Evolutionary conservation across 1,140 invertebrate species (phyloP).

Genomic region (Geopemphigus sp.): DNA sequence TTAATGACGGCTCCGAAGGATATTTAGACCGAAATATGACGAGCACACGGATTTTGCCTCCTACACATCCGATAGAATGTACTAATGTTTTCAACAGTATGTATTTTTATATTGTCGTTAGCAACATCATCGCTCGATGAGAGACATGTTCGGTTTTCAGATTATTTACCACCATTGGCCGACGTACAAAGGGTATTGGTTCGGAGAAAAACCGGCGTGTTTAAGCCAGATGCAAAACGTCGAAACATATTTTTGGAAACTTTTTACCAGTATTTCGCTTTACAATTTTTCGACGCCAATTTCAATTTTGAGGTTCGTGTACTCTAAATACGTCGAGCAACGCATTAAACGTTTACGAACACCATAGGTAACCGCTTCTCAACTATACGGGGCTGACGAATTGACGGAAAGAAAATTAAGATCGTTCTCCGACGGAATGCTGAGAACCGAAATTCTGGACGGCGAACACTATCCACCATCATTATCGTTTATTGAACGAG

Average conservation of each 20-base stretch:
- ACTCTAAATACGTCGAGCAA: background rate
- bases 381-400: background rate
- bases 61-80: background rate
- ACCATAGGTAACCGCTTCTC: constrained; percentile 8
- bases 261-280: constrained; percentile 14
- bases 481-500: background rate
- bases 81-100: background rate
- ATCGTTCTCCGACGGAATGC: background rate
- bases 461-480: background rate
- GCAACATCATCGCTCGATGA: no score
- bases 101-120: no score
- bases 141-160: background rate
- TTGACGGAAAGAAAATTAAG: background rate
- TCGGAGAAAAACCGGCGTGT: background rate
- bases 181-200: background rate
- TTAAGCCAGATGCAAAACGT: background rate
- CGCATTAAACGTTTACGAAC: background rate
- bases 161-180: background rate
- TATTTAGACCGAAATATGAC: background rate
- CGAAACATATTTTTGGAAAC: background rate
- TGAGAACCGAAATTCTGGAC: background rate
- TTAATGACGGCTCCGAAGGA: background rate
- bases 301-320: background rate
- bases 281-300: constrained; percentile 1
- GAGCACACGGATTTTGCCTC: background rate